Evolutionary conservation across 2,113 vertebrate species (phyloP).

Genomic region (Scortum barcoo): DNA sequence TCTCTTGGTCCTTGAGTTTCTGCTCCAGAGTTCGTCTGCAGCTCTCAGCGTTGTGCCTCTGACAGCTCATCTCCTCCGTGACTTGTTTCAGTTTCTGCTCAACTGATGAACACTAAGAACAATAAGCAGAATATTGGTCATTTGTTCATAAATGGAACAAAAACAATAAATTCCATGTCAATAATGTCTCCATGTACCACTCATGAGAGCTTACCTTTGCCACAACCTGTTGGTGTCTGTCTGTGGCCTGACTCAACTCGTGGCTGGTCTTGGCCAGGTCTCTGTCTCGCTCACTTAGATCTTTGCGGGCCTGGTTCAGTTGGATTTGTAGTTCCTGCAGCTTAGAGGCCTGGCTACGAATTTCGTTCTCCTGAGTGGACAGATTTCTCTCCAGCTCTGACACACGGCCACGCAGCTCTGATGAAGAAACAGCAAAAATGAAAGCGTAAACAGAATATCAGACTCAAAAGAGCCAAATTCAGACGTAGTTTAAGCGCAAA

Average conservation of each 20-base stretch:
- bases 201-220: slow-evolving; percentile 83
- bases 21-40: slow-evolving; percentile 87
- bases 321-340: slow-evolving; percentile 87
- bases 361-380: slow-evolving; percentile 88
- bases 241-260: slow-evolving; percentile 84
- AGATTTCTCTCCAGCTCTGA: slow-evolving; percentile 87
- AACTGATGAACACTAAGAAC: slow-evolving; percentile 81
- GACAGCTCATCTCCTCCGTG: slow-evolving; percentile 91
- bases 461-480: background rate
- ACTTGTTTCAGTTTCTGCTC: slow-evolving; percentile 92
- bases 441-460: background rate
- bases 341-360: slow-evolving; percentile 82
- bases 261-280: slow-evolving; percentile 85
- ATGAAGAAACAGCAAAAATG: slow-evolving; percentile 24
- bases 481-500: background rate
- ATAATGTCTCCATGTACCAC: background rate
- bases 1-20: slow-evolving; percentile 91
- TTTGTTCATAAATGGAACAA: background rate
- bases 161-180: background rate
- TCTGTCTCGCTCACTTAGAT: slow-evolving; percentile 89
- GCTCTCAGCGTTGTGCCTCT: slow-evolving; percentile 92
- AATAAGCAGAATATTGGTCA: slow-evolving; percentile 11
- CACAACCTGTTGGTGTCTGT: slow-evolving; percentile 84
- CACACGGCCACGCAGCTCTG: slow-evolving; percentile 87
- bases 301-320: slow-evolving; percentile 85